Evolutionary conservation across 2,888 invertebrate genomes (phyloP).

Genomic region (Eristalinus sepulchralis): DNA sequence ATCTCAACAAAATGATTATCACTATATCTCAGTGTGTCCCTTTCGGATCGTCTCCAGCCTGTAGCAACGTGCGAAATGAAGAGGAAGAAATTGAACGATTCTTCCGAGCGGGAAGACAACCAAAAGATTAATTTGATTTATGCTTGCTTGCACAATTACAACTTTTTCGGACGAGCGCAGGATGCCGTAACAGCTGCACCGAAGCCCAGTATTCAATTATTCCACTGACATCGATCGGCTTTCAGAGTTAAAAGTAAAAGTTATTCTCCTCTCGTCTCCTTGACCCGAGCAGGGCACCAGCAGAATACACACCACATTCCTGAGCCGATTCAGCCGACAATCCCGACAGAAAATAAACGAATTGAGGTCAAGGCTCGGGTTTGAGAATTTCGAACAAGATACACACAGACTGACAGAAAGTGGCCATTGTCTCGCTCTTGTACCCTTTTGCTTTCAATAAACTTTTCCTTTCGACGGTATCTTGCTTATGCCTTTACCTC

Average conservation of each 20-base stretch:
- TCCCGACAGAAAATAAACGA: not conserved
- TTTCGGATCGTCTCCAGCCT: no score
- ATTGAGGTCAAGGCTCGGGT: slow-evolving; percentile 65
- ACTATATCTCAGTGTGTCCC: no score
- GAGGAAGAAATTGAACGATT: no score
- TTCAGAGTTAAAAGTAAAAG: not conserved
- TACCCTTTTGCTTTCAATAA: slow-evolving; percentile 68
- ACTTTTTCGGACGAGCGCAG: not conserved
- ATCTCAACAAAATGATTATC: no score
- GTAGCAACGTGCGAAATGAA: no score
- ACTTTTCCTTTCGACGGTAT: slow-evolving; percentile 62
- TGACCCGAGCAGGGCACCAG: not conserved
- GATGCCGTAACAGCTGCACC: not conserved
- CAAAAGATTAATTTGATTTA: no score
- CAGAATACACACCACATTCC: not conserved
- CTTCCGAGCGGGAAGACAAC: no score
- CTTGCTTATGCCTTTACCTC: slow-evolving; percentile 15
- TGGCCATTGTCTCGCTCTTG: slow-evolving; percentile 38
- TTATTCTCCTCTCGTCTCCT: not conserved
- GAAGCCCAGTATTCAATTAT: not conserved
- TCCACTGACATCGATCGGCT: not conserved
- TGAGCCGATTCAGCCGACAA: not conserved
- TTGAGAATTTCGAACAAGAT: slow-evolving; percentile 33
- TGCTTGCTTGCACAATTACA: not conserved
- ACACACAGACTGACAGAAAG: slow-evolving; percentile 47